Base-by-base conservation (phyloP, 2,888 invertebrate species). In the Athripsodes cinereus region DNA sequence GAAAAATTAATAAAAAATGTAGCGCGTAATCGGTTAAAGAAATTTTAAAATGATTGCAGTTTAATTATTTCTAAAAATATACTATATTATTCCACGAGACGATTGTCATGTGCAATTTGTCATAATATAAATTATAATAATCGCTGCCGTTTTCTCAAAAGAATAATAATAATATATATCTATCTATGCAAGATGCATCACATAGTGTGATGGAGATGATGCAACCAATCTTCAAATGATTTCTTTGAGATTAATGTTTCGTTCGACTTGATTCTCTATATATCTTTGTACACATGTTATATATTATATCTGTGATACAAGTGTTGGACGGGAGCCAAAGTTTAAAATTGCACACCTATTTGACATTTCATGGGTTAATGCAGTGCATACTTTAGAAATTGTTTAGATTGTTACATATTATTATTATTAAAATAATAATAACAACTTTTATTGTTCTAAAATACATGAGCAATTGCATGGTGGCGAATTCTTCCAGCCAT, bases 341-440 rank as follows among this genome's bases (percentile, higher is more conserved):
- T 51, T 52, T 52, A 52, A 57, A 57, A 52, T 46, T 57, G 57
- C 57, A 52, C 52, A 57, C 57, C 52, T 52, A 57, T 57, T 52
- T 57, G 52, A 52, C 52, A 52, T 52, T 52, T 57, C 52, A 50
- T 47, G 20, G 22, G 44, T 51, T 49, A 44, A 16, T 56, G n/a
- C 21, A 20, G 19, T 47, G 47, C 47, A 47, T 47, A 47, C 47
- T 47, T 16, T 10, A 20, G 16, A 5, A 47, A 53, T 53, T 44
- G 46, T 46, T 44, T 40, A 44, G 16, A 47, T 26, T 22, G 35
- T 47, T 21, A 8, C 31, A n/a, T n/a, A n/a, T n/a, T n/a, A n/a
- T n/a, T n/a, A n/a, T n/a, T n/a, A n/a, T n/a, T n/a, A n/a, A n/a
- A n/a, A n/a, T n/a, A n/a, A n/a, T n/a, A n/a, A n/a, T n/a, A n/a